phyloP scores from a whole-genome alignment of 2,113 vertebrate genomes.

The Psephotus haematonotus region DNA sequence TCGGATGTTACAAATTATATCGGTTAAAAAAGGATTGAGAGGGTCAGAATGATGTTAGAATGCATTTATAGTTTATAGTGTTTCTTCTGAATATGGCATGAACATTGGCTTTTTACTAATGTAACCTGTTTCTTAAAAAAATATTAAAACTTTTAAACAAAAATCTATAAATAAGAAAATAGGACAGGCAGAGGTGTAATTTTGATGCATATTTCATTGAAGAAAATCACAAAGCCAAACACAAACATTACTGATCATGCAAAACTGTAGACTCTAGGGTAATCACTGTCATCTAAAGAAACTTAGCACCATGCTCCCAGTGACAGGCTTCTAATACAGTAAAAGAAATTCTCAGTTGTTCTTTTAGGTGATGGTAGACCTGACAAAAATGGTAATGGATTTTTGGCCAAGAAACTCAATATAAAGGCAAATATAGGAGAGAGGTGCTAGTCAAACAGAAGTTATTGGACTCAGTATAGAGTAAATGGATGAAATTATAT shows the following conservation, averaged over 20 bases:
- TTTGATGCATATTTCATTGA: not conserved
- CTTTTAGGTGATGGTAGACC: not conserved
- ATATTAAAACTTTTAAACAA: not conserved
- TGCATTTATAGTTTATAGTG: not conserved
- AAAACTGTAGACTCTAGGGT: not conserved
- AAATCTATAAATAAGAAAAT: not conserved
- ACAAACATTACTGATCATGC: not conserved
- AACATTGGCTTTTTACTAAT: not conserved
- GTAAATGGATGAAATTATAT: constrained; percentile 31
- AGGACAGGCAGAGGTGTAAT: not conserved
- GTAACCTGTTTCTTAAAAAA: not conserved
- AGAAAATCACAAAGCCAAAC: not conserved
- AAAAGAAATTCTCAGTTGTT: not conserved
- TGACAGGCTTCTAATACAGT: not conserved
- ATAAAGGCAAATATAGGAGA: constrained; percentile 55
- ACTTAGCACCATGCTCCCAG: fast-evolving
- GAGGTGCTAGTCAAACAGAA: constrained; percentile 44
- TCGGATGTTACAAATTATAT: not conserved
- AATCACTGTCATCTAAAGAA: not conserved
- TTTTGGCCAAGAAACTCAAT: constrained; percentile 62
- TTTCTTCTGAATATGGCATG: not conserved
- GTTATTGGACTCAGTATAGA: constrained; percentile 43
- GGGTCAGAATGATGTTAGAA: not conserved
- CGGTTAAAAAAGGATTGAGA: not conserved
- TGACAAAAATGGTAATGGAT: constrained; percentile 45